Base-by-base conservation (phyloP, 2,797 vertebrate genomes). In the Bucorvus abyssinicus region DNA sequence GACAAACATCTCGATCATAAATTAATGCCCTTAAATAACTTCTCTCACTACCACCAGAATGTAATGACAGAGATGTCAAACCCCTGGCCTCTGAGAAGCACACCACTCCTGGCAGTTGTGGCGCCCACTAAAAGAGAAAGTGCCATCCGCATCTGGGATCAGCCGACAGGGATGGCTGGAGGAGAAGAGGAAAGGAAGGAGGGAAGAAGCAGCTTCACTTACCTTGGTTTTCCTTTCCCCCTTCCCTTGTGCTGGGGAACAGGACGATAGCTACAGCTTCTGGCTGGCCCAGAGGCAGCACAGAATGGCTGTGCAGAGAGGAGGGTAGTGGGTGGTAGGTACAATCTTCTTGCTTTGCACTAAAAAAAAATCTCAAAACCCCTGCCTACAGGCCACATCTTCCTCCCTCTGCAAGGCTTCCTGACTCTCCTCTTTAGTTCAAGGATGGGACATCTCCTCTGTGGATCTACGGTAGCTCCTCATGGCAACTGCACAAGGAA, bases 21-120 rank as follows among this genome's bases (percentile, higher is more conserved):
- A 95, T 94, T 93, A 96, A 96, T 91, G 77, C 65, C 89, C 78
- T 94, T 84, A 76, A 89, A 61, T 83, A 95, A 80, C 47, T 70
- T 91, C 27, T 78, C 68, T 85, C 77, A 73, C 6, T 14, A 71
- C 87, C 57, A 83, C n/a, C 59, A 89, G 40, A 83, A 88, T 21
- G 44, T 38, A 88, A 60, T 12, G 27, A 64, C 67, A 63, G 34
- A 95, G 74, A 84, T 89, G 65, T 49, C 47, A 88, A 88, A 69
- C 22, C 6, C 24, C 38, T 89, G 57, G 76, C 34, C 52, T 65
- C n/a, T 4, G 24, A 94, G 57, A n/a, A 55, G 84, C 50, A 64
- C 40, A 36, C 30, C 38, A 22, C 47, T 69, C 85, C 82, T 18
- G n/a, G 44, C n/a, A 82, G 50, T 2, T 47, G 57, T 61, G 69